Base-by-base conservation (phyloP, 2,113 vertebrate genomes). In the Calypte anna region DNA sequence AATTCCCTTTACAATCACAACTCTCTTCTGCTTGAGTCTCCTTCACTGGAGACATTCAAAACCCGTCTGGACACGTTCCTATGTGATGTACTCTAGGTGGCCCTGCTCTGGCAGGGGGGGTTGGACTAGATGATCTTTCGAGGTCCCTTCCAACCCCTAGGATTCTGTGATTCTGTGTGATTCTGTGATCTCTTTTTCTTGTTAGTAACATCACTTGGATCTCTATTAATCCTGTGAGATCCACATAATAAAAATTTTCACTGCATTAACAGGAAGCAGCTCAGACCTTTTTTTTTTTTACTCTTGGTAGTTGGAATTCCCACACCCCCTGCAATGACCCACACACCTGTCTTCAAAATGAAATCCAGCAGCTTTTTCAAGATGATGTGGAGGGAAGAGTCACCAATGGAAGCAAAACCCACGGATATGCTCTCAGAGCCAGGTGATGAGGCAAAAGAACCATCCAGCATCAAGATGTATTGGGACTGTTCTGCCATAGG, bases 351-450 rank as follows among this genome's bases (percentile, higher is more conserved):
- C 94, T 99, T 99, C 90, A 99, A 97, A 96, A 99, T 99, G 96
- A 99, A 99, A 96, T 99, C 99, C 94, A 99, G 98, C 53, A 99
- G 98, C 75, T 99, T 99, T 94, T 98, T 98, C 86, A 99, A 96
- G 86, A 99, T 99, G 91, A 99, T 98, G 90, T 99, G 99, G 46
- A 99, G 98, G 10, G 99, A 99, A 3, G 99, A 99, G 95, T 99
- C 99, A 69, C 99, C 99, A 36, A 99, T 98, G 44, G 99, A 99
- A 64, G 98, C 97, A 81, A 99, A 99, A 27, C 98, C 98, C 22
- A 99, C 92, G 6, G 97, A 91, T 30, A 97, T 91, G 88, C 84
- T 96, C 91, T 99, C 98, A 62, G 97, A 89, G 22, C 98, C 97
- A 40, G 88, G 36, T 22, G 97, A 94, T 6, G 97, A 93, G 15